A percentile compares a stretch with the other conserved stretches of the same genome.
Evolutionary conservation across 2,113 vertebrate species (phyloP).

Genomic region (Mormyrus lacerda): DNA sequence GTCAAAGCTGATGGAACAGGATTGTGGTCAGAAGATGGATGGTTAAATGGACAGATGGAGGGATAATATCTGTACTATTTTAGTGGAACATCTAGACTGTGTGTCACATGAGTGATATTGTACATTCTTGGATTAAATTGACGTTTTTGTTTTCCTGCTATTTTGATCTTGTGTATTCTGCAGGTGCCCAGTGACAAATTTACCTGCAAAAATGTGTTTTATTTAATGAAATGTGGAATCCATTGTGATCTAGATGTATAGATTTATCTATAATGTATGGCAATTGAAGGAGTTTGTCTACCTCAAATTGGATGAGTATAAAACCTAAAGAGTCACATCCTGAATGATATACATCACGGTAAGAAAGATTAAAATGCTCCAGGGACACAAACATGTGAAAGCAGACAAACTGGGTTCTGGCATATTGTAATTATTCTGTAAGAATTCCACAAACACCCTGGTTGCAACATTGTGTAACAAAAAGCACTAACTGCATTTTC

Average conservation of each 20-base stretch:
- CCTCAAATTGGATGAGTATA: background rate
- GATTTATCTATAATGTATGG: background rate
- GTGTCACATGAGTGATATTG: background rate
- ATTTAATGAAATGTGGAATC: background rate
- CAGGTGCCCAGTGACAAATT: background rate
- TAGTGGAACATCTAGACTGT: background rate
- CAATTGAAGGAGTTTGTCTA: background rate
- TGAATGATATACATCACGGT: background rate
- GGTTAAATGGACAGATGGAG: background rate
- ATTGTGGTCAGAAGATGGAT: background rate
- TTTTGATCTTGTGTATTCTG: background rate
- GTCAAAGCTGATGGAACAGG: background rate
- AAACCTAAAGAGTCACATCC: background rate
- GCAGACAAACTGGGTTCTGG: background rate
- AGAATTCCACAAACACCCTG: background rate
- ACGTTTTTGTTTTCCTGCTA: background rate
- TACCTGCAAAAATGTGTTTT: background rate
- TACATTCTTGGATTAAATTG: background rate
- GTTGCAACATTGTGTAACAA: background rate
- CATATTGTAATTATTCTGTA: background rate
- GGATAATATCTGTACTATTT: background rate
- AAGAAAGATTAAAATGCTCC: background rate
- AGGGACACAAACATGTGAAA: background rate
- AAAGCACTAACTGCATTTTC: background rate
- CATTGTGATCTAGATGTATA: background rate